These are phyloP conservation scores for Panulirus ornatus DNA, from an alignment of 1,140 invertebrate genomes.

Conservation along the genomic window DNA sequence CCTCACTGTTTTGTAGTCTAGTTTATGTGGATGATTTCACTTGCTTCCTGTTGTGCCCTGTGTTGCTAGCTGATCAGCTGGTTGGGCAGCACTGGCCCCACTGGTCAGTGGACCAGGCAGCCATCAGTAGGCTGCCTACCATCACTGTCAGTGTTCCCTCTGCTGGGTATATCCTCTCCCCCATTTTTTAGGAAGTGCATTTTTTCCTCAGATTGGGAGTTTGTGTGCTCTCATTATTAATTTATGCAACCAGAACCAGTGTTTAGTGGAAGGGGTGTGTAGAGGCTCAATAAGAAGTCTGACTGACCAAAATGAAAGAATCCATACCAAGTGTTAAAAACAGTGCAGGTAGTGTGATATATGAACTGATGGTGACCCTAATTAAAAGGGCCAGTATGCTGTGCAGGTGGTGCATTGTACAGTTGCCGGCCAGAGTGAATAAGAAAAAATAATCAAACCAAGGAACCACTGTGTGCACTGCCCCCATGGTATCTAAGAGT, in stretches of 20 bases:
- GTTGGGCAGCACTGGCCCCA: constrained; percentile 42
- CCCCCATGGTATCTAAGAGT: background rate
- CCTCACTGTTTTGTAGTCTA: constrained; percentile 67
- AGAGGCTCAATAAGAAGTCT: constrained; percentile 18
- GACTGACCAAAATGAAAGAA: constrained; percentile 50
- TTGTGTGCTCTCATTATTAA: constrained; percentile 54
- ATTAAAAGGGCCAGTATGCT: background rate
- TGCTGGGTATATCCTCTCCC: constrained; percentile 14
- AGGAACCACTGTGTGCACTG: constrained; percentile 10
- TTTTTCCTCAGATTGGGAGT: constrained; percentile 42
- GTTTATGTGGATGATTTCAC: constrained; percentile 67
- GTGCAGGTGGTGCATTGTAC: constrained; percentile 55
- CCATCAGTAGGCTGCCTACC: constrained; percentile 13
- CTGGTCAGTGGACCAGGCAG: constrained; percentile 35
- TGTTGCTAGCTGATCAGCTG: constrained; percentile 57
- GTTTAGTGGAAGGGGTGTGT: constrained; percentile 62
- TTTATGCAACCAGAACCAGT: constrained; percentile 64
- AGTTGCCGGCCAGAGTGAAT: constrained; percentile 25
- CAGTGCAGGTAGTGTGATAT: constrained; percentile 58
- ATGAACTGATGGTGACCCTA: constrained; percentile 33
- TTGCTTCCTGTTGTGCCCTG: constrained; percentile 51
- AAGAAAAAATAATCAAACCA: constrained; percentile 27
- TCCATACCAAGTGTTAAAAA: constrained; percentile 31
- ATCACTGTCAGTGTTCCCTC: constrained; percentile 36
- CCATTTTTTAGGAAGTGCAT: constrained; percentile 53